These are phyloP conservation scores for Formica selysi DNA, from an alignment of 1,140 invertebrate genomes.

Conservation along the genomic window DNA sequence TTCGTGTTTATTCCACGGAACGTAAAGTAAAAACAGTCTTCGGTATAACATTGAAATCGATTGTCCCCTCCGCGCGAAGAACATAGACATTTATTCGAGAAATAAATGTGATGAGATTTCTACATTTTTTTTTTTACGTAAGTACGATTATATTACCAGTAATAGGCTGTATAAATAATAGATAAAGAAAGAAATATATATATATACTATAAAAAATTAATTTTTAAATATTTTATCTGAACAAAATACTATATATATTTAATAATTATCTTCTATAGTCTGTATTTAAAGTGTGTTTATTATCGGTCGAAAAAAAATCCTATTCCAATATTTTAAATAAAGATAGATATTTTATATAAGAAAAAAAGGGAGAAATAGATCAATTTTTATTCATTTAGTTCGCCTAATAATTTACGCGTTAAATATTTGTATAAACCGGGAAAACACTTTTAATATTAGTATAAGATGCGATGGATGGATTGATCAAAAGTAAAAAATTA, in stretches of 20 bases:
- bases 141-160: not conserved
- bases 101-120: not conserved
- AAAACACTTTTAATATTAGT: not conserved
- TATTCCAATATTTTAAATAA: not conserved
- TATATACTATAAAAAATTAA: not conserved
- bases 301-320: not conserved
- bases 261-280: too few relatives aligned
- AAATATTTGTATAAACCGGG: slow-evolving; percentile 11
- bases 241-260: too few relatives aligned
- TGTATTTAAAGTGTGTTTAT: too few relatives aligned
- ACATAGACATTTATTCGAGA: slow-evolving; percentile 6
- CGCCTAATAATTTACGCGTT: slow-evolving; percentile 6
- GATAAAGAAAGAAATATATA: not conserved
- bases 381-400: not conserved
- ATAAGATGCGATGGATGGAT: not conserved
- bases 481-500: slow-evolving; percentile 8
- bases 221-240: too few relatives aligned
- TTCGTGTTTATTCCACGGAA: slow-evolving; percentile 54
- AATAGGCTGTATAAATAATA: not conserved
- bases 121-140: not conserved
- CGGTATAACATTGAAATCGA: slow-evolving; percentile 51
- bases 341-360: too few relatives aligned
- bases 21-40: slow-evolving; percentile 51
- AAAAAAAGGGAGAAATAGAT: not conserved
- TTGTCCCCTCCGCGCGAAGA: not conserved